Percentiles rank a stretch among this genome's conserved stretches.
Conservation (phyloP, 1,140 invertebrate species). For the Orussus abietinus region DNA sequence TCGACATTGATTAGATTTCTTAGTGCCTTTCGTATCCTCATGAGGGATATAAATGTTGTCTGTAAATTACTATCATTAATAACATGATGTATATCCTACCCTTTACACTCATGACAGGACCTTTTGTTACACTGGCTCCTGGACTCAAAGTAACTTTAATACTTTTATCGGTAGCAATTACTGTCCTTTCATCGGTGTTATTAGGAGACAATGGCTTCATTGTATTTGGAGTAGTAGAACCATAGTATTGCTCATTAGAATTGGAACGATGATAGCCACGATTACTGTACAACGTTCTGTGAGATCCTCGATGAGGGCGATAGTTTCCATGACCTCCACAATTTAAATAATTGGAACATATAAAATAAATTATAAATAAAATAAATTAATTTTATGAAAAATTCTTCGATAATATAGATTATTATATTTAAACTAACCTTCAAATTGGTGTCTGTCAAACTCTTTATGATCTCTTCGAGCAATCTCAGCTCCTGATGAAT, state of each 20-base stretch:
- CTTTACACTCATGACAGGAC: constrained; percentile 45
- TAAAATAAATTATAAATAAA: neutral
- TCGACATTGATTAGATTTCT: no score
- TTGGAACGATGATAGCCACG: constrained; percentile 28
- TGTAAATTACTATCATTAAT: no score
- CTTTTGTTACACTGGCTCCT: constrained; percentile 24
- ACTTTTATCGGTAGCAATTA: constrained; percentile 34
- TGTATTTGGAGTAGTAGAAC: constrained; percentile 7
- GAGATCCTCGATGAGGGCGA: constrained; percentile 27
- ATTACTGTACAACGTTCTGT: constrained; percentile 17
- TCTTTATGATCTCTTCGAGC: constrained; percentile 33
- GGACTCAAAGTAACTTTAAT: constrained; percentile 38
- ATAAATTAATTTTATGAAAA: no score
- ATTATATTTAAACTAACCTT: constrained; percentile 12
- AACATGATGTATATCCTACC: constrained; percentile 25
- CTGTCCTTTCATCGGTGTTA: constrained; percentile 29
- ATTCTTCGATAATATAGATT: constrained; percentile 4
- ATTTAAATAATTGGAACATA: constrained; percentile 24
- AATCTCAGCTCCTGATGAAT: constrained; percentile 24
- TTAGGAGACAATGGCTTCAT: constrained; percentile 13
- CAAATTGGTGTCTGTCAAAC: constrained; percentile 28
- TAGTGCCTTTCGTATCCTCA: no score
- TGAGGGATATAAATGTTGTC: no score
- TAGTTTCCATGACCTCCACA: constrained; percentile 23
- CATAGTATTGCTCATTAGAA: constrained; percentile 18